These are phyloP conservation scores for Oreohelix idahoensis DNA, from an alignment of 1,140 invertebrate species.

Conservation along the genomic window DNA sequence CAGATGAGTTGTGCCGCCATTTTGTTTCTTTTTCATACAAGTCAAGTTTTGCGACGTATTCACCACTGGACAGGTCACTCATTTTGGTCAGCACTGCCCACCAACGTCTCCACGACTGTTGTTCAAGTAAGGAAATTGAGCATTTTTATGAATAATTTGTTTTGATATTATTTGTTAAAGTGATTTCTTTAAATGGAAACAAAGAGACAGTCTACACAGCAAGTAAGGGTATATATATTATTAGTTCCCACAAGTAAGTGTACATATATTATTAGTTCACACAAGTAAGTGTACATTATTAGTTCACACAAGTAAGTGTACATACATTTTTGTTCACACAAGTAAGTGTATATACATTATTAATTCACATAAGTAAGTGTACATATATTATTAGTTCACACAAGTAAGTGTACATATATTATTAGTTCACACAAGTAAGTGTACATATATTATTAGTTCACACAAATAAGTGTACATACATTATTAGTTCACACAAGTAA, in stretches of 20 bases:
- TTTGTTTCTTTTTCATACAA: slow-evolving; percentile 47
- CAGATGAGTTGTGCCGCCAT: slow-evolving; percentile 25
- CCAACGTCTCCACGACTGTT: slow-evolving; percentile 56
- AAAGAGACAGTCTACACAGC: not conserved
- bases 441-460: too few species aligned
- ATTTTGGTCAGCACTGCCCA: slow-evolving; percentile 62
- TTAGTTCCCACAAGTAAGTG: not conserved
- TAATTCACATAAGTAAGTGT: too few species aligned
- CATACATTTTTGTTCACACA: too few species aligned
- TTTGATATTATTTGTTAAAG: not conserved
- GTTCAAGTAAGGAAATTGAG: not conserved
- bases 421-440: too few species aligned
- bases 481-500: too few species aligned
- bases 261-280: slow-evolving; percentile 2
- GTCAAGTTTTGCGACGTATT: slow-evolving; percentile 51
- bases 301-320: too few species aligned
- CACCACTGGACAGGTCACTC: slow-evolving; percentile 48
- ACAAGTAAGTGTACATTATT: too few species aligned
- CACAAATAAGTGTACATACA: too few species aligned
- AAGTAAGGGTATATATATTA: not conserved
- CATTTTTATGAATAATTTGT: not conserved
- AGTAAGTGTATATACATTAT: too few species aligned
- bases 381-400: too few species aligned
- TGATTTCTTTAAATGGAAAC: not conserved
- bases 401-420: too few species aligned